Percentiles rank a stretch among this genome's conserved stretches.
Conservation (phyloP, 2,888 invertebrate genomes). For the Stenodera caucasica region DNA sequence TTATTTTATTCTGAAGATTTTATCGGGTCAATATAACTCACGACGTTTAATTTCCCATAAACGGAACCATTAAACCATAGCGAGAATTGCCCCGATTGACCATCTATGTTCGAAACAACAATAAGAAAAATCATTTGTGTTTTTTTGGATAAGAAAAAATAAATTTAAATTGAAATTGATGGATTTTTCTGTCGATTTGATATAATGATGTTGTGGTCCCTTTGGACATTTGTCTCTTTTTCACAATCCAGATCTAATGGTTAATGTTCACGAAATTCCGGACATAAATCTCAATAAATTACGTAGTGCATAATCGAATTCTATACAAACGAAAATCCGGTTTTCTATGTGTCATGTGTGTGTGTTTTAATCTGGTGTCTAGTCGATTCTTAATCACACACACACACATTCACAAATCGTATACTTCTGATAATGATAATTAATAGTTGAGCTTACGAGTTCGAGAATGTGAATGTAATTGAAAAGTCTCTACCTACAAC, state of each 20-base stretch:
- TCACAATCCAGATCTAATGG: slow-evolving; percentile 1
- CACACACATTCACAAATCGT: not conserved
- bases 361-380: slow-evolving; percentile 10
- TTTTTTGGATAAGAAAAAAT: no score
- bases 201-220: not conserved
- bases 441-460: slow-evolving; percentile 28
- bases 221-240: not conserved
- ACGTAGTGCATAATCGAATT: slow-evolving; percentile 10
- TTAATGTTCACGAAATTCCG: slow-evolving; percentile 11
- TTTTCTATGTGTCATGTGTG: not conserved
- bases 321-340: slow-evolving; percentile 11
- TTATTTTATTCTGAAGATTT: slow-evolving; percentile 36
- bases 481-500: slow-evolving; percentile 13
- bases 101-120: no score
- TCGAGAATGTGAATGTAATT: slow-evolving; percentile 16
- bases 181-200: not conserved
- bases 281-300: slow-evolving; percentile 18
- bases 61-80: slow-evolving; percentile 37
- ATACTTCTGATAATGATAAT: slow-evolving; percentile 30
- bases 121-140: no score
- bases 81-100: slow-evolving; percentile 14
- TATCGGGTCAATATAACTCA: slow-evolving; percentile 40
- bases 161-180: slow-evolving; percentile 1
- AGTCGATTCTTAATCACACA: slow-evolving; percentile 8
- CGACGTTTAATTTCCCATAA: slow-evolving; percentile 42